phyloP scores from a whole-genome alignment of 2,113 vertebrate genomes.

The Ondatra zibethicus region DNA sequence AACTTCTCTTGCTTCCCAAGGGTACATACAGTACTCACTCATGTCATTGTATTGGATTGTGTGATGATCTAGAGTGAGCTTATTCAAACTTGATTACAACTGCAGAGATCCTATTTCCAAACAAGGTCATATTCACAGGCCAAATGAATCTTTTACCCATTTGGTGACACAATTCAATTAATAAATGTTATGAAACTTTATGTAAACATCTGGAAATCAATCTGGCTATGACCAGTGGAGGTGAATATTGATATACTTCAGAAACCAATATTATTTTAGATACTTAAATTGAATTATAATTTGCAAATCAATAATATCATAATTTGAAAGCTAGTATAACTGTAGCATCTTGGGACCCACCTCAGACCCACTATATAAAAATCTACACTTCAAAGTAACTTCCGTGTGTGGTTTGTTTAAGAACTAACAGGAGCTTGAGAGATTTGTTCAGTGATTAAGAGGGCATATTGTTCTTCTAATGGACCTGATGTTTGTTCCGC shows the following conservation, averaged over 20 bases:
- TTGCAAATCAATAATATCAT: neutral
- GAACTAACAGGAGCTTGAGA: neutral
- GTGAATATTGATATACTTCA: neutral
- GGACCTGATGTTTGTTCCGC: neutral
- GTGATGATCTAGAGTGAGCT: neutral
- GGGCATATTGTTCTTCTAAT: neutral
- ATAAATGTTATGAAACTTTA: neutral
- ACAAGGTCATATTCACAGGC: neutral
- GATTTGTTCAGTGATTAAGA: neutral
- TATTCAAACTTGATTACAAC: neutral
- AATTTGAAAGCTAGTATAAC: neutral
- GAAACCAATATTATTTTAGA: neutral
- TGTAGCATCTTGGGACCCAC: neutral
- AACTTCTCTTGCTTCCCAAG: neutral
- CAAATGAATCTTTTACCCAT: neutral
- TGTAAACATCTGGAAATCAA: neutral
- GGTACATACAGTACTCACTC: neutral
- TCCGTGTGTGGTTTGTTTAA: neutral
- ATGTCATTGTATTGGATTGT: neutral
- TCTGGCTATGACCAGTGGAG: neutral
- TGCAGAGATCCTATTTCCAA: neutral
- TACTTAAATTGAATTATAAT: neutral
- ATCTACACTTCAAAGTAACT: neutral
- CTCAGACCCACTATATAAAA: neutral
- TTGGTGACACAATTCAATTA: neutral